Evolutionary conservation across 2,888 invertebrate species (phyloP), one percentile per base, ranked within the genome.

Genomic region (Mimas tiliae): DNA sequence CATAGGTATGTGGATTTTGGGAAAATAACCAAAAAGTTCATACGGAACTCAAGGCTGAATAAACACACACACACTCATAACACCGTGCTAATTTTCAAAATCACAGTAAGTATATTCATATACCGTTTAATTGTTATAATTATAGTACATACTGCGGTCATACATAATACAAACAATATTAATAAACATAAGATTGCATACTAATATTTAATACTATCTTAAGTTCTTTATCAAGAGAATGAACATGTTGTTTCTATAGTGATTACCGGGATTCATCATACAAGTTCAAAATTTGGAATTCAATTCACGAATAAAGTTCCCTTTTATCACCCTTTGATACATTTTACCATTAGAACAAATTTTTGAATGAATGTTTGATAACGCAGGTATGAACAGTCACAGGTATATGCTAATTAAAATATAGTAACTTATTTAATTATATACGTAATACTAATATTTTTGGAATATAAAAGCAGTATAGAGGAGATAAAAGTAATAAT

Each of bases 101-200:
- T 9, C 38, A 34, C 34, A 34, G 6, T 34, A 3, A n/a, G 16
- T 9, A 16, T 55, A 33, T 16, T 16, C 34, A 53, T n/a, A 34
- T 8, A 55, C 4, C 34, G 2, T 34, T 9, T n/a, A 16, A 38
- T 34, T n/a, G n/a, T 33, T 53, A 53, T 12, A n/a, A 33, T n/a
- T 34, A 55, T 4, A 27, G 27, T 3, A 27, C 2, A 27, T n/a
- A n/a, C n/a, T n/a, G n/a, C n/a, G n/a, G n/a, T n/a, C n/a, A n/a
- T 27, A 27, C 2, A 27, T 27, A 27, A 27, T 27, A 27, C 38
- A 38, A 55, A 16, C 16, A 34, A 55, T 38, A 38, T 53, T 33
- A 53, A 53, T 53, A 53, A 53, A 33, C 33, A 53, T 53, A n/a
- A 53, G 33, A n/a, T 55, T 34, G 16, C 34, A 34, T 38, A 34